phyloP scores from a whole-genome alignment of 2,797 vertebrate genomes.

The Epinephelus malabaricus region DNA sequence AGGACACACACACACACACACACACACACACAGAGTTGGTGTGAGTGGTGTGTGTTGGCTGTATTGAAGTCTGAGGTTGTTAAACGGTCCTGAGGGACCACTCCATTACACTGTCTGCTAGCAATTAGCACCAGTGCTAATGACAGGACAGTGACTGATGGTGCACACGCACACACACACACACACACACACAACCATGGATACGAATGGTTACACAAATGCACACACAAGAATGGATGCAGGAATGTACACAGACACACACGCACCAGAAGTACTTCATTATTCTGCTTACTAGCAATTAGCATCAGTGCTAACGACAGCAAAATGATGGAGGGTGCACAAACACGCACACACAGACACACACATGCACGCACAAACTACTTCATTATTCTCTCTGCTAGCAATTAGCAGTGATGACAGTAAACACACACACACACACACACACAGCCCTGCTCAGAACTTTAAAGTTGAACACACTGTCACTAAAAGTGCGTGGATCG shows the following conservation, averaged over 20 bases:
- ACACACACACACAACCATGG: not conserved
- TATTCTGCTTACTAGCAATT: constrained; percentile 57
- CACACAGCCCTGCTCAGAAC: not conserved
- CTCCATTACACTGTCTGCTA: constrained; percentile 65
- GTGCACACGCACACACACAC: not conserved
- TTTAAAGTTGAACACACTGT: constrained; percentile 12
- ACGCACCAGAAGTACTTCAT: constrained; percentile 36
- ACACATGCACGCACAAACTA: constrained; percentile 11
- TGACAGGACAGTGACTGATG: constrained; percentile 70
- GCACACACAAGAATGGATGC: not conserved
- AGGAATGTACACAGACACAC: constrained; percentile 3
- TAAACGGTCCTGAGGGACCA: constrained; percentile 43
- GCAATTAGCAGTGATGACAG: constrained; percentile 52
- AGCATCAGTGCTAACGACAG: constrained; percentile 61
- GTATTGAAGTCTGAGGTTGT: constrained; percentile 47
- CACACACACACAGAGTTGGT: not conserved
- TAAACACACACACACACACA: constrained; percentile 8
- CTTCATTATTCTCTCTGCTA: constrained; percentile 60
- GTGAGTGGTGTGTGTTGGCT: constrained; percentile 14
- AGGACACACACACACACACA: constrained; percentile 17
- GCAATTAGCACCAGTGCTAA: constrained; percentile 68
- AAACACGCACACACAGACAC: not conserved
- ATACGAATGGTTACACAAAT: constrained; percentile 2
- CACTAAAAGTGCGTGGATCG: not conserved
- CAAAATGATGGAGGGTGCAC: constrained; percentile 45